phyloP scores from a whole-genome alignment of 2,888 invertebrate species.

The Hetaerina titia region DNA sequence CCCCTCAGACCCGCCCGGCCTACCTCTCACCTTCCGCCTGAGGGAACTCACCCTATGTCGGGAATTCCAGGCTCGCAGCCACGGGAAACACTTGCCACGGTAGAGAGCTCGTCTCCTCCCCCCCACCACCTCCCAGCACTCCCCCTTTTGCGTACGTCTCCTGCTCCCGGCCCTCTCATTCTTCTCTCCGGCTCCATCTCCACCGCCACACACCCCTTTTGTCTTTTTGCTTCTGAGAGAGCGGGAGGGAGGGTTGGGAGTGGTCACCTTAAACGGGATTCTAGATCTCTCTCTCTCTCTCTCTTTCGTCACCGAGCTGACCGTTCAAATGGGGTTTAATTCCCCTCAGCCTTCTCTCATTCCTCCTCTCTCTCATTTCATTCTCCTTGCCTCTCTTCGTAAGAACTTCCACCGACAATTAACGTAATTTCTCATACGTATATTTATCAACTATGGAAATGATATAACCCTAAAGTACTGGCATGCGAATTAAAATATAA shows the following conservation, averaged over 20 bases:
- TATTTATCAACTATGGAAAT: no score
- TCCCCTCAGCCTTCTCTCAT: not conserved
- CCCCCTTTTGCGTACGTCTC: not conserved
- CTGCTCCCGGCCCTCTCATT: not conserved
- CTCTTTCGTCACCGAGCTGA: not conserved
- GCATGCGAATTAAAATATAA: no score
- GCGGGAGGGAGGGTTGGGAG: no score
- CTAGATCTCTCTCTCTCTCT: not conserved
- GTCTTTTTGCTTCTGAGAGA: no score
- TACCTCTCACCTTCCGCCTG: constrained; percentile 58
- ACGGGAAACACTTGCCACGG: constrained; percentile 41
- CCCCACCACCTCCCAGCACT: not conserved
- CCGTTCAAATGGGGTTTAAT: not conserved
- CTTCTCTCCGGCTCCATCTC: not conserved
- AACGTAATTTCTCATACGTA: no score
- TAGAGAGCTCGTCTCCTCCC: not conserved
- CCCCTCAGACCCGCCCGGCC: not conserved
- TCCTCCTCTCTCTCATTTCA: not conserved
- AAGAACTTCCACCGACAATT: no score
- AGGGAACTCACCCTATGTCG: constrained; percentile 48
- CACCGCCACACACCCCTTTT: no score
- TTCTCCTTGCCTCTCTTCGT: not conserved
- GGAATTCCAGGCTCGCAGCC: constrained; percentile 45
- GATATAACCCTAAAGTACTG: no score
- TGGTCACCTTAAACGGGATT: no score